phyloP scores from a whole-genome alignment of 2,797 vertebrate genomes.

The Myotis findleyi region DNA sequence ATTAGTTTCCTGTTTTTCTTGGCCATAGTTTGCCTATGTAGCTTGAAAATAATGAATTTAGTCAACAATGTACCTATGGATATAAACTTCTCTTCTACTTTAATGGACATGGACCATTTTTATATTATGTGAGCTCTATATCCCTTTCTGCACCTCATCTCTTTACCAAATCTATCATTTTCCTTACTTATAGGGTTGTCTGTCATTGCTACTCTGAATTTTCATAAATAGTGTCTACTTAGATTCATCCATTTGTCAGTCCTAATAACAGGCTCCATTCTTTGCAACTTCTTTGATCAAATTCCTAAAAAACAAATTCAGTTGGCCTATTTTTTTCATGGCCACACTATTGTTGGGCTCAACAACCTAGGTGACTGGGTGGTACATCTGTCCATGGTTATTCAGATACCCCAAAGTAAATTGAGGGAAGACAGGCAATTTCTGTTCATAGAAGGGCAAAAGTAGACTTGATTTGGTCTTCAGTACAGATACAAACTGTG shows the following conservation, averaged over 20 bases:
- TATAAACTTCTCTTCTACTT: background rate
- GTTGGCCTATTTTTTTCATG: too few species aligned
- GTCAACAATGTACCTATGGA: background rate
- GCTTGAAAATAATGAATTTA: background rate
- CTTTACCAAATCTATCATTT: background rate
- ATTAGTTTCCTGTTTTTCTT: background rate
- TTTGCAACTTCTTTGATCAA: background rate
- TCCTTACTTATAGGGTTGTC: background rate
- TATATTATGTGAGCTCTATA: background rate
- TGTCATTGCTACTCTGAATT: background rate
- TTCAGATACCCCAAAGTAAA: background rate
- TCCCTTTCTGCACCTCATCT: background rate
- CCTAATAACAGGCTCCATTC: background rate
- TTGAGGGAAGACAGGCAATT: background rate
- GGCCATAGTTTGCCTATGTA: background rate
- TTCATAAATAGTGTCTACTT: background rate
- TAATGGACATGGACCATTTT: background rate
- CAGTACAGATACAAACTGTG: background rate
- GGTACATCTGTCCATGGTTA: accelerated
- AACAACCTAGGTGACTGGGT: accelerated
- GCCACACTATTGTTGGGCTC: background rate
- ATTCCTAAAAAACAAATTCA: background rate
- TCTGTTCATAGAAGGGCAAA: background rate
- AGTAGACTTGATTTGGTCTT: background rate
- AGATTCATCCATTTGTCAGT: background rate